Percentiles rank a stretch among this genome's conserved stretches.
Conservation (phyloP, 2,113 vertebrate genomes). For the Bungarus multicinctus region DNA sequence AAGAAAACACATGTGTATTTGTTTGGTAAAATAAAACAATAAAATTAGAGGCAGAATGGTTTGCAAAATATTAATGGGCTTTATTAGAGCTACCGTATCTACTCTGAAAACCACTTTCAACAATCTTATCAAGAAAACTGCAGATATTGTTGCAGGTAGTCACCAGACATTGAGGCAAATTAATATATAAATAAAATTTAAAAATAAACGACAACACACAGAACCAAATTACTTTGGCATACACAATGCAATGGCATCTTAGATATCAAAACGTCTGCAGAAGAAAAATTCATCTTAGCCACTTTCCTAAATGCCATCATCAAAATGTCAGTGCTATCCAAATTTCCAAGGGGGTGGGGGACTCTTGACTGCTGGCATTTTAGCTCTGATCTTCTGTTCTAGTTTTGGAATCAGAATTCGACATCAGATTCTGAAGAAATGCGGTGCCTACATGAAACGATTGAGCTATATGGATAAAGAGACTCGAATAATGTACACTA, state of each 20-base stretch:
- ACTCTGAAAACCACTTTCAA: neutral
- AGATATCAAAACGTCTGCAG: neutral
- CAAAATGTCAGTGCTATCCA: neutral
- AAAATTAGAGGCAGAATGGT: neutral
- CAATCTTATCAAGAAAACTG: neutral
- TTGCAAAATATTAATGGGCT: neutral
- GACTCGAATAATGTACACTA: neutral
- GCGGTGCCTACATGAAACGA: neutral
- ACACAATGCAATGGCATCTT: neutral
- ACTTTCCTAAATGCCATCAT: neutral
- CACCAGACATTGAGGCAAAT: neutral
- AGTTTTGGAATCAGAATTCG: neutral
- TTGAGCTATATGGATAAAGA: constrained; percentile 6
- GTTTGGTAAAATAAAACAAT: neutral
- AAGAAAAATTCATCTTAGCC: neutral
- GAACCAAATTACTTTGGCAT: neutral
- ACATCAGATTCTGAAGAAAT: neutral
- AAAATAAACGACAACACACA: neutral
- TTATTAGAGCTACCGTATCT: neutral
- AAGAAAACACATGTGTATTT: neutral
- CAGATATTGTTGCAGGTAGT: neutral
- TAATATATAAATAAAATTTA: neutral
- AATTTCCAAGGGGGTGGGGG: neutral
- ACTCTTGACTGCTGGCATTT: neutral
- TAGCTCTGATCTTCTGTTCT: neutral